Conservation (phyloP, 2,797 vertebrate species). For the Simalia tracyae region DNA sequence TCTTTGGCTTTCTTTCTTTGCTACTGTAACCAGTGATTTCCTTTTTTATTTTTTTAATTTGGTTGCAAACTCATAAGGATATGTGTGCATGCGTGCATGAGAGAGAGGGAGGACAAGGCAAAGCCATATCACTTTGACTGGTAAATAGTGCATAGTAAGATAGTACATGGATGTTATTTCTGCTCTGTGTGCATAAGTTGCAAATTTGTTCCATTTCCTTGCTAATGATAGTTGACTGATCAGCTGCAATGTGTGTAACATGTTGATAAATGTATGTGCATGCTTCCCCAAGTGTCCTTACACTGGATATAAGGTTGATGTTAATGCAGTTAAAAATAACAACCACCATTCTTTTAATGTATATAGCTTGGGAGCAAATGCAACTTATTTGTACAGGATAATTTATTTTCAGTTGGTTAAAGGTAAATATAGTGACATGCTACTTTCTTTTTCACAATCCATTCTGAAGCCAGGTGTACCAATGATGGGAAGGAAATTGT, state of each 20-base stretch:
- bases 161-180: neutral
- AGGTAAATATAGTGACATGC: constrained; percentile 6
- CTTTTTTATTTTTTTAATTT: no score
- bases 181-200: neutral
- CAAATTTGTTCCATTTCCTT: neutral
- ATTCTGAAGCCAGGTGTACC: neutral
- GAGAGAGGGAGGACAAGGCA: no score
- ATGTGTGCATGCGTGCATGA: no score
- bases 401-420: neutral
- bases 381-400: constrained; percentile 1
- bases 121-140: no score
- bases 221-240: neutral
- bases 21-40: no score
- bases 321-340: neutral
- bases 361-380: neutral
- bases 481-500: neutral
- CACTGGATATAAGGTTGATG: neutral
- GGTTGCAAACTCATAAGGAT: no score
- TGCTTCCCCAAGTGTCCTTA: neutral
- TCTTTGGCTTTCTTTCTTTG: no score
- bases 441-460: constrained; percentile 17
- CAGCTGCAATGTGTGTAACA: neutral
- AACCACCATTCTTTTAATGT: neutral
- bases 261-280: neutral
- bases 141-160: neutral